Evolutionary conservation across 2,797 vertebrate species (phyloP).

Genomic region (Syncerus caffer): DNA sequence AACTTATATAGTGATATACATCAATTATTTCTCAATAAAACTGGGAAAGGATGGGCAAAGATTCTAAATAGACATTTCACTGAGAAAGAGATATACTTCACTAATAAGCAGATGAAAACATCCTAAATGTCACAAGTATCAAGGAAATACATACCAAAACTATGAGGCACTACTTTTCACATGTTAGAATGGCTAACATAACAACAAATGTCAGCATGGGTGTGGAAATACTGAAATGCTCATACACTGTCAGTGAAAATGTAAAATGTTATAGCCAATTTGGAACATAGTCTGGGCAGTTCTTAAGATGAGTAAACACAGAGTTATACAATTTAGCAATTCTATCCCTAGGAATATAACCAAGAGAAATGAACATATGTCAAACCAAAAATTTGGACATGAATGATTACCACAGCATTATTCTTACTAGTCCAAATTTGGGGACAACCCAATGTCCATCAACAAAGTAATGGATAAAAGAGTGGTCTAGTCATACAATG

Average conservation of each 20-base stretch:
- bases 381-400: neutral
- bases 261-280: neutral
- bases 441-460: neutral
- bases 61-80: neutral
- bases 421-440: neutral
- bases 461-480: neutral
- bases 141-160: neutral
- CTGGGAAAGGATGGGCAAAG: neutral
- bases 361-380: neutral
- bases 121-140: neutral
- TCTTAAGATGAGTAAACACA: neutral
- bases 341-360: neutral
- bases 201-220: neutral
- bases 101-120: neutral
- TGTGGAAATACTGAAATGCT: neutral
- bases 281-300: neutral
- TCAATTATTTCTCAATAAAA: neutral
- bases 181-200: neutral
- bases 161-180: neutral
- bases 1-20: neutral
- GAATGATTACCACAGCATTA: neutral
- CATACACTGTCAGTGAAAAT: neutral
- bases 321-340: neutral
- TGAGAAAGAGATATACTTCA: neutral
- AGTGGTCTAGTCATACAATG: neutral